These are phyloP conservation scores for Amazona vittata DNA, from an alignment of 2,113 vertebrate genomes.

Conservation along the genomic window DNA sequence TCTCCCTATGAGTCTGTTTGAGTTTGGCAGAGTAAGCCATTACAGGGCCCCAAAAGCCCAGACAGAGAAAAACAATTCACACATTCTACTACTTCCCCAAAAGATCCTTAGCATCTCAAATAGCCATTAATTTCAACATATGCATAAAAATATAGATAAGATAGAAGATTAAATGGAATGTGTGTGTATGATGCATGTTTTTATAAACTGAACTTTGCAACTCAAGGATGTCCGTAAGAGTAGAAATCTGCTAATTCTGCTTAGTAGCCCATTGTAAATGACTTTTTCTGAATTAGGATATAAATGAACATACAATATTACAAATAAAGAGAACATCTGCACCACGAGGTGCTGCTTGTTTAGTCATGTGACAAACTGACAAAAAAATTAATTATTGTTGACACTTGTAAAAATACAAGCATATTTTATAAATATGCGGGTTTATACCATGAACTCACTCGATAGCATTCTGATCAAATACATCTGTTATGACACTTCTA, in stretches of 20 bases:
- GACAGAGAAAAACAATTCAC: neutral
- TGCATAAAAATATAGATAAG: neutral
- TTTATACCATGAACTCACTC: neutral
- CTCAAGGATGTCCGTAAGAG: neutral
- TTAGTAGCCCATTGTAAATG: neutral
- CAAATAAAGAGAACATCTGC: neutral
- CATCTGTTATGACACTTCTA: neutral
- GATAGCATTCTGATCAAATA: neutral
- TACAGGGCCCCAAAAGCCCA: neutral
- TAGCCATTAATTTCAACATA: neutral
- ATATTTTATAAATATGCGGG: neutral
- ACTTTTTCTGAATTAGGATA: neutral
- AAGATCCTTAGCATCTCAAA: neutral
- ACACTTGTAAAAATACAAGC: neutral
- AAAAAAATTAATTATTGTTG: neutral
- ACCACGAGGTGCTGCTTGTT: neutral
- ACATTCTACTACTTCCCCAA: neutral
- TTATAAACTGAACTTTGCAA: neutral
- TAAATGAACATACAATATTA: neutral
- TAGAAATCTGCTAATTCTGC: neutral
- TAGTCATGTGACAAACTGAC: neutral
- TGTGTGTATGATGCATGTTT: fast-evolving
- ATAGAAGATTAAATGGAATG: neutral
- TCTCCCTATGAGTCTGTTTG: neutral
- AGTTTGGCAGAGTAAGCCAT: neutral